Evolutionary conservation across 1,140 invertebrate species (phyloP).

Genomic region (Elysia chlorotica): DNA sequence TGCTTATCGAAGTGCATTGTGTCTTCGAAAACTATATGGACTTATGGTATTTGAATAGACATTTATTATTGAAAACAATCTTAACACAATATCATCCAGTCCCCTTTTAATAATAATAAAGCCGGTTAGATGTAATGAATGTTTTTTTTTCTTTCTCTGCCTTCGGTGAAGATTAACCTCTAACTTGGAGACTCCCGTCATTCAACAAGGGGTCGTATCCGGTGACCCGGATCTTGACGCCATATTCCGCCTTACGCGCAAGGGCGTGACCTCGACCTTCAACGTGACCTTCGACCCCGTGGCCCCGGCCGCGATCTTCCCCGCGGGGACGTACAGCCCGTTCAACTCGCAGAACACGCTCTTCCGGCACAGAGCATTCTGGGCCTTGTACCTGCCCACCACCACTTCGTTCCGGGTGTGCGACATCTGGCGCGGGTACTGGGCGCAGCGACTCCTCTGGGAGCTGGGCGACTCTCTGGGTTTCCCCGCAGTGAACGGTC

Average conservation of each 20-base stretch:
- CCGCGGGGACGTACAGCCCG: slow-evolving; percentile 39
- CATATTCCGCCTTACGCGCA: slow-evolving; percentile 48
- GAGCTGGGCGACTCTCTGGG: slow-evolving; percentile 39
- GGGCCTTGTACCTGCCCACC: slow-evolving; percentile 47
- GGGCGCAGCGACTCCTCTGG: slow-evolving; percentile 49
- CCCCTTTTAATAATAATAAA: too few species aligned
- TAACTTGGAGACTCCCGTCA: slow-evolving; percentile 28
- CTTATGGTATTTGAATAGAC: too few species aligned
- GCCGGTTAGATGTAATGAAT: too few species aligned
- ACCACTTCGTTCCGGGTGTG: slow-evolving; percentile 45
- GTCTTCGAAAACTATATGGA: too few species aligned
- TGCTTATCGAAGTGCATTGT: too few species aligned
- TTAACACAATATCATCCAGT: too few species aligned
- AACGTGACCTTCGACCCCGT: slow-evolving; percentile 38
- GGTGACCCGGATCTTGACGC: slow-evolving; percentile 59
- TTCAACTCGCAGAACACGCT: slow-evolving; percentile 58
- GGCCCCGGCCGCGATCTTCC: slow-evolving; percentile 37
- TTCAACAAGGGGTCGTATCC: slow-evolving; percentile 56
- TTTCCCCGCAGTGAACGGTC: slow-evolving; percentile 40
- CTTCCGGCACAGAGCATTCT: slow-evolving; percentile 50
- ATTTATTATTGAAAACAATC: too few species aligned
- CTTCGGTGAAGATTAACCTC: neutral
- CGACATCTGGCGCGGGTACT: slow-evolving; percentile 57
- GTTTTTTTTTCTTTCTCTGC: too few species aligned
- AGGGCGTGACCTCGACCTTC: slow-evolving; percentile 19